Evolutionary conservation across 2,888 invertebrate genomes (phyloP).

Genomic region (Mylabris sibirica): DNA sequence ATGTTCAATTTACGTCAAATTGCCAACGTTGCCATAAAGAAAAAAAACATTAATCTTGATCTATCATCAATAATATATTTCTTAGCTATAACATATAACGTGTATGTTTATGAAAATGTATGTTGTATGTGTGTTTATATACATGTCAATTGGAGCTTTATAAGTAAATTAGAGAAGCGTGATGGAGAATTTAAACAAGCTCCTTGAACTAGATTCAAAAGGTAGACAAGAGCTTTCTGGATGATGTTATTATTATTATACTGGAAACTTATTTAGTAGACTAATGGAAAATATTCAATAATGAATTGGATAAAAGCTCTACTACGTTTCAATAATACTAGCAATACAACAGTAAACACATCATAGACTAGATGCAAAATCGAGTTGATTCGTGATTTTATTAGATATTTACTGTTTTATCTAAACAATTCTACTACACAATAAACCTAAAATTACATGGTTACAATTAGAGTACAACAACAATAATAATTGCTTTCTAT

Average conservation of each 20-base stretch:
- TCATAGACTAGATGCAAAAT: background rate
- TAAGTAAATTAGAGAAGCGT: background rate
- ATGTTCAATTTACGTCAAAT: background rate
- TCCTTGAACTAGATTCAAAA: slow-evolving; percentile 3
- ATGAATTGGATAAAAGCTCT: background rate
- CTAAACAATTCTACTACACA: slow-evolving; percentile 1
- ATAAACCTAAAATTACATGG: background rate
- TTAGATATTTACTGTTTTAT: background rate
- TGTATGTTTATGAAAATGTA: background rate
- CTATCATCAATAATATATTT: background rate
- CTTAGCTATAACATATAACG: background rate
- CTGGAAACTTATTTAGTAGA: background rate
- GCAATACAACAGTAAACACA: background rate
- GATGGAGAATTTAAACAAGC: slow-evolving; percentile 4
- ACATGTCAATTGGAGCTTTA: background rate
- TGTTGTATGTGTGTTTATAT: background rate
- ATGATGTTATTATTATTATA: background rate
- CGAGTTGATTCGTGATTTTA: background rate
- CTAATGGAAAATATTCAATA: background rate
- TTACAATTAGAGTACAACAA: background rate
- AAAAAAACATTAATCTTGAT: background rate
- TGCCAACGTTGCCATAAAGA: background rate
- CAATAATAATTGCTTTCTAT: background rate
- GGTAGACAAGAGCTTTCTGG: background rate
- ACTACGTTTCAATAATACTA: background rate